Evolutionary conservation across 1,140 invertebrate species (phyloP).

Genomic region (Caenorhabditis latens): DNA sequence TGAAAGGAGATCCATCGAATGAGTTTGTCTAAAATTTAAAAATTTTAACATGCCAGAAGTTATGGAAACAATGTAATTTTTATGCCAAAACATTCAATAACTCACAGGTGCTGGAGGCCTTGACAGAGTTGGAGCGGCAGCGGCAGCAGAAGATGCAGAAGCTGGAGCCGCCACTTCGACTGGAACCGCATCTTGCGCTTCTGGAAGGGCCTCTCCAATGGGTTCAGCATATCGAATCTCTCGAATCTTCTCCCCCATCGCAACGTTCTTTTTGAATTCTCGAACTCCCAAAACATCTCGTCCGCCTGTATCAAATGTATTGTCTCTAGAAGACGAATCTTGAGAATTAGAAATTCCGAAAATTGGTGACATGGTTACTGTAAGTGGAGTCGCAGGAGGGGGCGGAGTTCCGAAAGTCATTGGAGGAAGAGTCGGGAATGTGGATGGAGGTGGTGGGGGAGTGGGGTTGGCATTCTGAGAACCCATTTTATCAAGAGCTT

Average conservation of each 20-base stretch:
- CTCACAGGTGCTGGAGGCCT: constrained; percentile 10
- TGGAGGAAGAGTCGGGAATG: constrained; percentile 17
- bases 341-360: neutral
- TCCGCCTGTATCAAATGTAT: neutral
- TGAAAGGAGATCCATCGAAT: constrained; percentile 52
- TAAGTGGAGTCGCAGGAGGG: neutral
- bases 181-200: constrained; percentile 20
- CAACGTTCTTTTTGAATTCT: constrained; percentile 37
- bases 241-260: constrained; percentile 20
- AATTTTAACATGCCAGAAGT: neutral
- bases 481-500: neutral
- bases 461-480: neutral
- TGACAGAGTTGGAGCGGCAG: neutral
- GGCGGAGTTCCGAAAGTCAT: constrained; percentile 12
- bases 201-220: neutral
- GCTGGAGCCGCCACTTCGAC: constrained; percentile 39
- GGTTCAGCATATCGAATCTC: constrained; percentile 33
- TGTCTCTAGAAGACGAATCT: neutral
- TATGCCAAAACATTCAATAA: neutral
- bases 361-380: constrained; percentile 6
- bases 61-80: neutral
- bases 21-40: constrained; percentile 24
- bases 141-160: constrained; percentile 2
- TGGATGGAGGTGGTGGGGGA: neutral
- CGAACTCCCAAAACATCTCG: constrained; percentile 37